A percentile compares a stretch with the other conserved stretches of the same genome.
Conservation (phyloP, 2,113 vertebrate species). For the Semicossyphus pulcher region DNA sequence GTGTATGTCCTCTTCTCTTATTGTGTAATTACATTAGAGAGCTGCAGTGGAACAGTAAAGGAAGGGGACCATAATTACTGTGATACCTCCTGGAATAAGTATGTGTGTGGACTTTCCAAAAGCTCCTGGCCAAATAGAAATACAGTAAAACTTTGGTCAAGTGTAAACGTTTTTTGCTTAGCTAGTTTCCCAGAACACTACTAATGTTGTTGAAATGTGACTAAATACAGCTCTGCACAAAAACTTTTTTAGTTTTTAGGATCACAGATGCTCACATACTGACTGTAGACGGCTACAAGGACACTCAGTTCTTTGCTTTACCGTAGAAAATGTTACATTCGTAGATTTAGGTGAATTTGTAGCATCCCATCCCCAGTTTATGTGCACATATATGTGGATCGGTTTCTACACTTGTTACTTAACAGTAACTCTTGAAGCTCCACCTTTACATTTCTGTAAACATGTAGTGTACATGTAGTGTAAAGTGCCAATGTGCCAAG, state of each 20-base stretch:
- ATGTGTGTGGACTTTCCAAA: no score
- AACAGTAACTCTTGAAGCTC: background rate
- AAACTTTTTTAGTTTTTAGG: no score
- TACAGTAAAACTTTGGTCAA: no score
- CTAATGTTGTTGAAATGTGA: background rate
- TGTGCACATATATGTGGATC: background rate
- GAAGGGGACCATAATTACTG: background rate
- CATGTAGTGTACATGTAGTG: background rate
- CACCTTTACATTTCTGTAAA: background rate
- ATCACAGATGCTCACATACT: no score
- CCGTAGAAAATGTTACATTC: no score
- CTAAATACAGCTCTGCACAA: background rate
- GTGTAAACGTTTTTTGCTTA: no score
- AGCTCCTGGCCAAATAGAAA: no score
- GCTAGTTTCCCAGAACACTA: background rate
- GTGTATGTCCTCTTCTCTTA: conserved; percentile 15
- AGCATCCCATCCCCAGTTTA: background rate
- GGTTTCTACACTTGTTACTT: background rate
- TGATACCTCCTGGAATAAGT: background rate
- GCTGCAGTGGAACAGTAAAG: background rate
- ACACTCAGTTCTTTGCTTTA: no score
- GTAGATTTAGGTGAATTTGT: background rate
- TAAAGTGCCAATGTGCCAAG: no score
- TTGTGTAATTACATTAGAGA: conserved; percentile 43
- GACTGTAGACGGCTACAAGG: no score